Percentiles rank a stretch among this genome's conserved stretches.
phyloP scores from a whole-genome alignment of 2,113 vertebrate genomes.

The Labeo catla region DNA sequence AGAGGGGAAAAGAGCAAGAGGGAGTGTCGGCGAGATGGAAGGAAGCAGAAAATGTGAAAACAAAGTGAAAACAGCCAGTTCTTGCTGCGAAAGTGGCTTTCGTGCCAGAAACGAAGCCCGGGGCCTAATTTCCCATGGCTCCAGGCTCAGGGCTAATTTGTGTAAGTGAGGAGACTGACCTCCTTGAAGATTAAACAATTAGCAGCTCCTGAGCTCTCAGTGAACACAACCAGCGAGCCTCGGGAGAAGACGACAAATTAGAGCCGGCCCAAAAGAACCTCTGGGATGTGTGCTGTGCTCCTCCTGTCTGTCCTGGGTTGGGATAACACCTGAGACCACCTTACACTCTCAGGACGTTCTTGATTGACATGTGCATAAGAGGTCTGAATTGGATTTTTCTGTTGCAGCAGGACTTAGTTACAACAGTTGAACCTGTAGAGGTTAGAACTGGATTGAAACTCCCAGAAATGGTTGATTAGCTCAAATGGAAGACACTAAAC shows the following conservation, averaged over 20 bases:
- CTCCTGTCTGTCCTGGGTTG: background rate
- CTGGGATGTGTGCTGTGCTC: background rate
- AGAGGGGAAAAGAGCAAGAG: conserved; percentile 34
- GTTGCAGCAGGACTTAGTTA: conserved; percentile 2
- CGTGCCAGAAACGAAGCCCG: conserved; percentile 56
- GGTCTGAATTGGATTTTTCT: background rate
- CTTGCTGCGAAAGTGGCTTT: conserved; percentile 12
- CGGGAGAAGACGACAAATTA: conserved; percentile 38
- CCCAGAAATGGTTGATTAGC: conserved; percentile 10
- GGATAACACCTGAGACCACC: conserved; percentile 49
- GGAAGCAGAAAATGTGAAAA: conserved; percentile 7
- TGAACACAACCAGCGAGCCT: conserved; percentile 14
- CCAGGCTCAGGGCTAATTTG: conserved; percentile 65
- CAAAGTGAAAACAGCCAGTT: conserved; percentile 41
- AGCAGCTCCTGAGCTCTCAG: conserved; percentile 46
- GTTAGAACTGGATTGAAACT: conserved; percentile 9
- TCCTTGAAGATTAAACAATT: conserved; percentile 64
- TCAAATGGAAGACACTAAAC: conserved; percentile 8
- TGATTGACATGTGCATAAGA: conserved; percentile 10
- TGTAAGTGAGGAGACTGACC: conserved; percentile 53
- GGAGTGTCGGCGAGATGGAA: conserved; percentile 4
- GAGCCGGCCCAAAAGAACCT: conserved; percentile 7
- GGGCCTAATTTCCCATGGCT: conserved; percentile 64
- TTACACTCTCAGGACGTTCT: conserved; percentile 64
- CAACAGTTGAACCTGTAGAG: background rate